A percentile compares a stretch with the other conserved stretches of the same genome.
Evolutionary conservation across 2,888 invertebrate genomes (phyloP).

Genomic region (Eristalis pertinax): DNA sequence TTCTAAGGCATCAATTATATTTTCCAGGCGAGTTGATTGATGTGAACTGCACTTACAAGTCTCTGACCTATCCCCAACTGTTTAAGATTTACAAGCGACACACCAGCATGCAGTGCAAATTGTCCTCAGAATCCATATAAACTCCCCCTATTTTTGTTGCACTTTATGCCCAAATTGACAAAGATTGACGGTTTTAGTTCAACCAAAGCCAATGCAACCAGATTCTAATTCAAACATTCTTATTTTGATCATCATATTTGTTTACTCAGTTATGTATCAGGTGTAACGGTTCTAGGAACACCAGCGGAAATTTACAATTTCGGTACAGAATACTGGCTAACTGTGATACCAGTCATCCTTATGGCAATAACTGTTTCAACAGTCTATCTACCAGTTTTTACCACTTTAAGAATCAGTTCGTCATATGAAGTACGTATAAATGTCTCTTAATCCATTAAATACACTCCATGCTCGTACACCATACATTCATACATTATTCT

Average conservation of each 20-base stretch:
- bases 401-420: conserved; percentile 88
- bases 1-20: no score
- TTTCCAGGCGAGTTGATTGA: no score
- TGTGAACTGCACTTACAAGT: no score
- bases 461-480: background rate
- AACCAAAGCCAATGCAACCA: conserved; percentile 1
- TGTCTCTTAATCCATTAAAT: conserved; percentile 3
- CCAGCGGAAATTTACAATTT: conserved; percentile 94
- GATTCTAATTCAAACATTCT: background rate
- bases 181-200: conserved; percentile 18
- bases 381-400: conserved; percentile 92
- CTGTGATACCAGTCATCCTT: conserved; percentile 86
- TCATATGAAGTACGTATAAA: conserved; percentile 88
- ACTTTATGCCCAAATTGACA: no score
- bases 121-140: no score
- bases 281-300: conserved; percentile 93
- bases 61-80: no score
- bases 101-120: no score
- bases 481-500: no score
- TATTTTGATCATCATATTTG: conserved; percentile 41
- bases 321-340: conserved; percentile 91
- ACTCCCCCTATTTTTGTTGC: no score
- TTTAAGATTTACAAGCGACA: no score
- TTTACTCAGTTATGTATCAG: conserved; percentile 89
- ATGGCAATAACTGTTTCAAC: conserved; percentile 86